A percentile compares a stretch with the other conserved stretches of the same genome.
Evolutionary conservation across 2,888 invertebrate species (phyloP).

Genomic region (Lasioglossum lativentre): DNA sequence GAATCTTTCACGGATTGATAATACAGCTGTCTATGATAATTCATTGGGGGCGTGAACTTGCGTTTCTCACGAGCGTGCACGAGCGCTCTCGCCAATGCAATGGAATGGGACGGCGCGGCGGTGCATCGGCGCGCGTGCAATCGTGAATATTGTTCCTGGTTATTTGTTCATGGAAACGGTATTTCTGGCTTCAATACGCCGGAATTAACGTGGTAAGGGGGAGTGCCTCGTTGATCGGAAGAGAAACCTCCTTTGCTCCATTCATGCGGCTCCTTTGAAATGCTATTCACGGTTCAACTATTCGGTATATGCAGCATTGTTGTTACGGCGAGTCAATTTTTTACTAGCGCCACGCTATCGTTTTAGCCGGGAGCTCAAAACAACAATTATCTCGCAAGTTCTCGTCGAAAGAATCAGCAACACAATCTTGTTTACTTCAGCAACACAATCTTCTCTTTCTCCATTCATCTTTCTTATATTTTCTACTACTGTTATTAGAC

Average conservation of each 20-base stretch:
- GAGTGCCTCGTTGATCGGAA: background rate
- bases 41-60: constrained; percentile 12
- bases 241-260: constrained; percentile 3
- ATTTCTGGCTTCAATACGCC: background rate
- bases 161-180: constrained; percentile 17
- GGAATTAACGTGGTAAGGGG: constrained; percentile 14
- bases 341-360: background rate
- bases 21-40: constrained; percentile 11
- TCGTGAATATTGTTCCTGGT: background rate
- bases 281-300: background rate
- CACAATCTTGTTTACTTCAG: background rate
- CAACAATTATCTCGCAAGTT: background rate
- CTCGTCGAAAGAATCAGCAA: background rate
- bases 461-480: background rate
- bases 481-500: too few species aligned
- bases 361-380: background rate
- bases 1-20: background rate
- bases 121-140: constrained; percentile 25
- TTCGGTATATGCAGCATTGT: background rate
- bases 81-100: background rate
- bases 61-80: background rate
- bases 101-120: constrained; percentile 22
- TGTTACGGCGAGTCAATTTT: background rate
- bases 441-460: background rate
- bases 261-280: constrained; percentile 10